A percentile compares a stretch with the other conserved stretches of the same genome.
Evolutionary conservation across 1,140 invertebrate species (phyloP).

Genomic region (Eupristina koningsbergeri): DNA sequence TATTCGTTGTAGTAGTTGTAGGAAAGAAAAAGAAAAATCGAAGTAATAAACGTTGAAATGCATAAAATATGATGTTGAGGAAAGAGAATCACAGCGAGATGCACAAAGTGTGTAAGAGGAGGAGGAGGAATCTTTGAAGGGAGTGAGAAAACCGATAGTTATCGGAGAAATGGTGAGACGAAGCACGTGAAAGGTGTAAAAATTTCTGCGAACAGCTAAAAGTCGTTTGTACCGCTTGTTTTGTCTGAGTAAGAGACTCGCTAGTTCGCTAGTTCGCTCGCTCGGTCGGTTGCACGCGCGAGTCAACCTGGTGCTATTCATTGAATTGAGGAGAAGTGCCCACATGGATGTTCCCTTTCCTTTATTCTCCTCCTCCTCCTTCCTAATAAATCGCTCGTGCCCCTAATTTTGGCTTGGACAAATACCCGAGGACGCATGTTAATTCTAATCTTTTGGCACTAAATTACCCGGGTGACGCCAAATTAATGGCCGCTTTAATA

Average conservation of each 20-base stretch:
- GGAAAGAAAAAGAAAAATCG: background rate
- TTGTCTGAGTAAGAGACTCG: background rate
- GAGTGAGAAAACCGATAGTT: conserved; percentile 18
- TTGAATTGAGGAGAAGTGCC: no score
- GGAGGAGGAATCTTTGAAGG: no score
- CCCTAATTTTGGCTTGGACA: background rate
- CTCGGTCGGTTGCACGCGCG: no score
- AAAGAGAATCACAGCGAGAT: background rate
- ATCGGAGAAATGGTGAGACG: background rate
- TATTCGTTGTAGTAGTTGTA: no score
- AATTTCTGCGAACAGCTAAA: background rate
- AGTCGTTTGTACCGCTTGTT: background rate
- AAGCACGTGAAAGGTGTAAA: conserved; percentile 21
- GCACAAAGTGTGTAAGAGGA: background rate
- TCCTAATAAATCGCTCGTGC: background rate
- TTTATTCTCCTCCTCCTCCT: no score
- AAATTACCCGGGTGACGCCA: no score
- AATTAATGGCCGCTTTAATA: no score
- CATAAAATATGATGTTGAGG: background rate
- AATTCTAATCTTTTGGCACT: background rate
- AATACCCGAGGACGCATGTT: background rate
- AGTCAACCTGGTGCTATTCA: no score
- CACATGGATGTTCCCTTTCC: background rate
- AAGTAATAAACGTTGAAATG: background rate
- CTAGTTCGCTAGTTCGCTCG: no score